Base-by-base conservation (phyloP, 2,888 invertebrate genomes). In the Azorinus chamasolen region DNA sequence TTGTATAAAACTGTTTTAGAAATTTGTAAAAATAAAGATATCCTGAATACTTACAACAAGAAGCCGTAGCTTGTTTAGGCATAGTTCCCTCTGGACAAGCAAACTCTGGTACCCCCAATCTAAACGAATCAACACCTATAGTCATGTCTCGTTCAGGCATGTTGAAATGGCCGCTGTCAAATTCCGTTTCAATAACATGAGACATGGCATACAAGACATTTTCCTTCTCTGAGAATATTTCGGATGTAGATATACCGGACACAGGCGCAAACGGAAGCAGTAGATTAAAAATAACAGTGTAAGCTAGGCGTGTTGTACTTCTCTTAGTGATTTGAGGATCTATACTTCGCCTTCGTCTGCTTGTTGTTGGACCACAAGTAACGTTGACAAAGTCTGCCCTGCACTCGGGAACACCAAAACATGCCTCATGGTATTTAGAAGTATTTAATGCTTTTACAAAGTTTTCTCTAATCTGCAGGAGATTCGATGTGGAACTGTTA, bases 381-480 rank as follows among this genome's bases (percentile, higher is more conserved):
- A 80, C 70, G 41, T 50, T 59, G 12, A 80, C 80, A 45, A 62
- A 73, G 37, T 70, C 65, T 2, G 73, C 68, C 37, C 61, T 53
- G 41, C 80, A 80, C n/a, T 73, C 69, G 1, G 72, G 66, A 6
- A 69, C 70, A 20, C 65, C 76, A 12, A 54, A 48, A 43, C 80
- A 80, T 2, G 32, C 48, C 22, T 72, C 73, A 5, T 20, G 14
- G 53, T 53, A 76, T 12, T 53, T 55, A 0, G 76, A 76, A 12
- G 53, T 43, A 27, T 69, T 73, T 12, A 80, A 46, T 12, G 75
- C 72, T n/a, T 62, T 27, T 4, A 79, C 54, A 51, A 80, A 80
- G 24, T 77, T 77, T 39, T 62, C 62, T 41, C 57, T 41, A n/a
- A 80, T 80, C 32, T 76, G 48, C 12, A 41, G 43, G 5, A 76